Evolutionary conservation across 2,888 invertebrate genomes (phyloP).

Genomic region (Lampropteryx suffumata): DNA sequence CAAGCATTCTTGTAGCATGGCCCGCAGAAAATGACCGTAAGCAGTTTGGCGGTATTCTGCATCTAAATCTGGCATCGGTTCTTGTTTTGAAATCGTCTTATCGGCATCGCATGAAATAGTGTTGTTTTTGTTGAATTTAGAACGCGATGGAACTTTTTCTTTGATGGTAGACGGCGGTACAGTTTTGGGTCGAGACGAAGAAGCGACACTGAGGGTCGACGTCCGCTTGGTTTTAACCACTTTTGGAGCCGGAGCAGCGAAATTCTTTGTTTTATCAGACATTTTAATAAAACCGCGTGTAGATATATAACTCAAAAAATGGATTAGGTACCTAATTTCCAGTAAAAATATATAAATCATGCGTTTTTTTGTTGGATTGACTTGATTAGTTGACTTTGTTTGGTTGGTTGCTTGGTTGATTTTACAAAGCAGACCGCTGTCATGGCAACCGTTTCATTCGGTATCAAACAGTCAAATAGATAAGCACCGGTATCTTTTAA

Average conservation of each 20-base stretch:
- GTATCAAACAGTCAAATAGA: slow-evolving; percentile 36
- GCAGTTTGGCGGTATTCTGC: slow-evolving; percentile 56
- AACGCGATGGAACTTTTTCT: slow-evolving; percentile 37
- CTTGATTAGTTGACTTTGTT: slow-evolving; percentile 9
- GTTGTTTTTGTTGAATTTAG: slow-evolving; percentile 47
- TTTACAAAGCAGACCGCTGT: too few species aligned
- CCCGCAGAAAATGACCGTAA: slow-evolving; percentile 63
- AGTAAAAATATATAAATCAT: too few species aligned
- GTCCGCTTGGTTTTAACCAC: slow-evolving; percentile 49
- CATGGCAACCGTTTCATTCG: slow-evolving; percentile 63
- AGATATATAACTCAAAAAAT: too few species aligned
- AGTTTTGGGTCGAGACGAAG: slow-evolving; percentile 45
- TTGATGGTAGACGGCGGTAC: slow-evolving; percentile 32
- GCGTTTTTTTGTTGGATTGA: too few species aligned
- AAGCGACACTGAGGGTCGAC: slow-evolving; percentile 41
- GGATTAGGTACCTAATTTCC: too few species aligned
- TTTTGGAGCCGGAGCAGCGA: slow-evolving; percentile 46
- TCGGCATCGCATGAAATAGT: slow-evolving; percentile 46
- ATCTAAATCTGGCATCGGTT: slow-evolving; percentile 55
- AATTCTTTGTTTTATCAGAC: slow-evolving; percentile 59
- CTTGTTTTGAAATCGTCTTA: slow-evolving; percentile 49
- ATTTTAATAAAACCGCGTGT: too few species aligned
- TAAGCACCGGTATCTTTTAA: too few species aligned
- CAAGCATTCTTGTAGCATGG: slow-evolving; percentile 65
- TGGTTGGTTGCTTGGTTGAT: slow-evolving; percentile 50